Conservation (phyloP, 2,113 vertebrate genomes). For the Dendropsophus ebraccatus region DNA sequence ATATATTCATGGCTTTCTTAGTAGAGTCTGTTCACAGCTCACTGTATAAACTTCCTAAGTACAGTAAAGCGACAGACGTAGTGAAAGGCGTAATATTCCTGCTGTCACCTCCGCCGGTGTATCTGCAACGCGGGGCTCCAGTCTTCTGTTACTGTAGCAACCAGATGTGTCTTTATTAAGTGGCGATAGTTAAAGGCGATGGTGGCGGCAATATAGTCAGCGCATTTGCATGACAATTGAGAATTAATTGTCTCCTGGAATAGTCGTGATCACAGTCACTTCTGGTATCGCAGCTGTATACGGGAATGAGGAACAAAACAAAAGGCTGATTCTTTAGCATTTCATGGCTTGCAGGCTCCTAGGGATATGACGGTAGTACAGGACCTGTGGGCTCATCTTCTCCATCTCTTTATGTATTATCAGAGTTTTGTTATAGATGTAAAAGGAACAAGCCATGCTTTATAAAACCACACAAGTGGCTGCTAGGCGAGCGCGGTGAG, state of each 20-base stretch:
- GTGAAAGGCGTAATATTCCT: background rate
- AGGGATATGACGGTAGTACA: background rate
- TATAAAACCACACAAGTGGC: background rate
- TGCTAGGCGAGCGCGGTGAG: background rate
- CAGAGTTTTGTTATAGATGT: background rate
- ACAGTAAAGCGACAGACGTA: background rate
- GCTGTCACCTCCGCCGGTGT: conserved; percentile 13
- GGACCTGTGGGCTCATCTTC: background rate
- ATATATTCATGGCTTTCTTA: background rate
- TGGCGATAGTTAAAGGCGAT: conserved; percentile 42
- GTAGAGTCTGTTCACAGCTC: background rate
- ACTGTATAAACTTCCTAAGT: background rate
- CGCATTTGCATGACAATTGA: conserved; percentile 55
- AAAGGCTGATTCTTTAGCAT: background rate
- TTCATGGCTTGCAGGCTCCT: background rate
- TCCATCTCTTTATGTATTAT: background rate
- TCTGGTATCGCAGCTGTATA: conserved; percentile 50
- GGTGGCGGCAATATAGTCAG: conserved; percentile 23
- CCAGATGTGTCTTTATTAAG: conserved; percentile 56
- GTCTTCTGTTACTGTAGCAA: conserved; percentile 45
- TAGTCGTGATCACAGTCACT: conserved; percentile 41
- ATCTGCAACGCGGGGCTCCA: background rate
- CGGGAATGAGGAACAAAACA: background rate
- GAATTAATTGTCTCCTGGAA: conserved; percentile 48
- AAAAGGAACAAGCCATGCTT: background rate